Base-by-base conservation (phyloP, 2,797 vertebrate genomes). In the Chiloscyllium punctatum region DNA sequence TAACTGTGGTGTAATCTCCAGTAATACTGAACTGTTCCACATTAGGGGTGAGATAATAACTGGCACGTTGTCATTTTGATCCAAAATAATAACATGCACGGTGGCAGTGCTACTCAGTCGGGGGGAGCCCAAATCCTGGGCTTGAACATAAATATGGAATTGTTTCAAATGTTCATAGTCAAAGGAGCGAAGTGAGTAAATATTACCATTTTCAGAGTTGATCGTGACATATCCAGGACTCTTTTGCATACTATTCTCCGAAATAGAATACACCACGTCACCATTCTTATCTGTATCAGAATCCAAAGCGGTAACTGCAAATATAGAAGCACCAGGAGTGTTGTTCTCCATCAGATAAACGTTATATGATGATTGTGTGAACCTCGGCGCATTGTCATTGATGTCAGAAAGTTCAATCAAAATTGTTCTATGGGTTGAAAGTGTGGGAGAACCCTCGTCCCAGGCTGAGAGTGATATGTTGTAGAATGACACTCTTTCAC, bases 61-160 rank as follows among this genome's bases (percentile, higher is more conserved):
- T 4, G 92, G 92, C 0, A 68, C 37, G 11, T 94, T 94, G 68
- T 94, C 92, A 48, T 94, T 94, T 94, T 94, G 37, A 25, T 94
- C 92, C 92, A 72, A n/a, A 25, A 94, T 72, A 9, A 94, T 68
- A 37, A 94, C 37, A 48, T 94, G 71, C 21, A 71, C 91, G n/a
- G 25, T 25, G 9, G 66, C 37, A 16, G 25, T 69, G 66, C 91
- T 69, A 66, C 57, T 69, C n/a, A 69, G 7, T 23, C 1, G n/a
- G 13, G 91, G 62, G 7, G 33, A 66, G 0, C 90, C 57, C 7
- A 15, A 18, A n/a, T 94, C 33, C n/a, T 69, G 16, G 15, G 91
- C 91, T 42, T 94, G 62, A 94, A 94, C n/a, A 9, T 37, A 0
- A 4, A 94, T 42, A 91, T 68, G 91, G 62, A 69, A 94, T 25